These are phyloP conservation scores for Sphyrna mokarran DNA, from an alignment of 2,113 vertebrate species.

Conservation along the genomic window DNA sequence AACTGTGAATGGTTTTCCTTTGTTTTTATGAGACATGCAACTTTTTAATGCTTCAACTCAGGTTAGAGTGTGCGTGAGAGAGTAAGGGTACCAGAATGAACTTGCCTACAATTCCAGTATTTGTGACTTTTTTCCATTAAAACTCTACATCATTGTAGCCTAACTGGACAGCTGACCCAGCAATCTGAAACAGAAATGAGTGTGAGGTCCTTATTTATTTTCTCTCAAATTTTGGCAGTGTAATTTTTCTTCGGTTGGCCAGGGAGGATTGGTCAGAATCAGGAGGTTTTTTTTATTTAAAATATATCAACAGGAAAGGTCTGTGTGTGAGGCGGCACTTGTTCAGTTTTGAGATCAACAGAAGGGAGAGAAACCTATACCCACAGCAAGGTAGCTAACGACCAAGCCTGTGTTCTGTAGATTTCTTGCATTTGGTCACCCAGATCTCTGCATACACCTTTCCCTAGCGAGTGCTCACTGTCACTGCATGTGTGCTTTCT, in stretches of 20 bases:
- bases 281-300: background rate
- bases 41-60: conserved; percentile 38
- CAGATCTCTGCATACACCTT: background rate
- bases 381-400: background rate
- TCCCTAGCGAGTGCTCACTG: background rate
- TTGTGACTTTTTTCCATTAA: conserved; percentile 30
- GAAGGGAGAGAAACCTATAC: background rate
- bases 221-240: background rate
- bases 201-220: conserved; percentile 34
- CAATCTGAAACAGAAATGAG: background rate
- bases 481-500: background rate
- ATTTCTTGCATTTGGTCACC: background rate
- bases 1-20: conserved; percentile 37
- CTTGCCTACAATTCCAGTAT: conserved; percentile 38
- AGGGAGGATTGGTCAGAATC: background rate
- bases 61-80: conserved; percentile 27
- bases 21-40: conserved; percentile 37
- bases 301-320: background rate
- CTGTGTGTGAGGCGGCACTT: background rate
- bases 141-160: conserved; percentile 4
- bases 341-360: background rate
- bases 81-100: conserved; percentile 36
- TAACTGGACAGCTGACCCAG: conserved; percentile 36
- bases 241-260: background rate
- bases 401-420: background rate